Conservation (phyloP, 2,888 invertebrate species). For the Rhingia rostrata region DNA sequence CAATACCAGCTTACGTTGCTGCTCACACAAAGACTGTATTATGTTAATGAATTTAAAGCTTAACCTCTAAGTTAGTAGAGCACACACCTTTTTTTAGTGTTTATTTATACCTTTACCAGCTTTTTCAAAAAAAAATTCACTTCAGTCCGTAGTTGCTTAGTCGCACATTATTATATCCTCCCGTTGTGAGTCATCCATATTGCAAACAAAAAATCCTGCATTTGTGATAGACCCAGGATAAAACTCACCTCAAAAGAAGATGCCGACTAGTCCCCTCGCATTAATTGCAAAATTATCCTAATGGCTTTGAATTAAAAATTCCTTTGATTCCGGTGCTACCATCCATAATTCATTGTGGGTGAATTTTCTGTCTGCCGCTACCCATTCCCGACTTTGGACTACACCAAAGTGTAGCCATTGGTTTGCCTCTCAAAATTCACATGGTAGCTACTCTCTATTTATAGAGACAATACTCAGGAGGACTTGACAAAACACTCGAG, state of each 20-base stretch:
- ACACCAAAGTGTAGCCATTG: conserved; percentile 20
- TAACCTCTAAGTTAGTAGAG: no score
- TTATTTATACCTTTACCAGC: no score
- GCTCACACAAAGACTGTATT: no score
- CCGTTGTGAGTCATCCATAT: neutral
- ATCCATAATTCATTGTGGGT: conserved; percentile 59
- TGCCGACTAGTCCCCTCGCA: conserved; percentile 22
- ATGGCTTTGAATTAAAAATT: conserved; percentile 64
- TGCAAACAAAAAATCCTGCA: conserved; percentile 12
- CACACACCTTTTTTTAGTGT: no score
- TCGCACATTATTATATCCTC: conserved; percentile 47
- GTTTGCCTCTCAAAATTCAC: conserved; percentile 29
- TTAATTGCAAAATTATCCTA: conserved; percentile 65
- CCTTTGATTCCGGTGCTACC: conserved; percentile 50
- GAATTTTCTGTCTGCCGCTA: neutral
- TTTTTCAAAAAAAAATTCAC: conserved; percentile 1
- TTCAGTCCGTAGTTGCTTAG: conserved; percentile 29
- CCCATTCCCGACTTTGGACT: neutral
- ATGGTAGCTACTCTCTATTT: conserved; percentile 16
- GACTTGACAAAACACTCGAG: conserved; percentile 13
- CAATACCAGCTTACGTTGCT: no score
- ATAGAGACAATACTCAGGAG: conserved; percentile 1
- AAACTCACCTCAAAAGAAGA: conserved; percentile 49
- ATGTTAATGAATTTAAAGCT: no score
- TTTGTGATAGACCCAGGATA: conserved; percentile 24